A percentile compares a stretch with the other conserved stretches of the same genome.
Evolutionary conservation across 1,140 invertebrate species (phyloP).

Genomic region (Aricia agestis): DNA sequence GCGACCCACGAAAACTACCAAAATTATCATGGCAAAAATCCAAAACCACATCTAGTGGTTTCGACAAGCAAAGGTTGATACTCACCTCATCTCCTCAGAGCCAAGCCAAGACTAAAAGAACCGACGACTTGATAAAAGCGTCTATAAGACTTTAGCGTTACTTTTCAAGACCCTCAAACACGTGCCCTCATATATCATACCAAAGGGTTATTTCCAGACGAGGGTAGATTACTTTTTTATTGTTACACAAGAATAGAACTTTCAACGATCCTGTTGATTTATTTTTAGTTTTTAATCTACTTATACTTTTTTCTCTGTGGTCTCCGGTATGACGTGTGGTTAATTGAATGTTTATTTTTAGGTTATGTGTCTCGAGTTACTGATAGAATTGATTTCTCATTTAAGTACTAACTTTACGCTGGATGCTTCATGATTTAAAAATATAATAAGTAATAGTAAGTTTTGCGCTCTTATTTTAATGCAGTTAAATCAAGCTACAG

Average conservation of each 20-base stretch:
- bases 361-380: not conserved
- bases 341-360: constrained; percentile 26
- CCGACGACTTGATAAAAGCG: not conserved
- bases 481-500: no score
- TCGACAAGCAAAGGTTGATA: no score
- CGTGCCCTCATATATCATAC: constrained; percentile 58
- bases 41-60: no score
- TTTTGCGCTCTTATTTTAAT: not conserved
- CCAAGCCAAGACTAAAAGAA: not conserved
- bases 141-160: constrained; percentile 40
- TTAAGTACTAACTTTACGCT: not conserved
- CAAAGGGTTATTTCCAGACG: constrained; percentile 49
- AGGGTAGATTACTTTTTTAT: constrained; percentile 59
- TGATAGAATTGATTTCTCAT: not conserved
- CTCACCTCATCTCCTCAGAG: no score
- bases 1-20: no score
- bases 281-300: constrained; percentile 45
- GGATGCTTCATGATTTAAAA: not conserved
- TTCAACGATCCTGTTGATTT: constrained; percentile 53
- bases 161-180: constrained; percentile 49
- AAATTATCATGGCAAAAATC: no score
- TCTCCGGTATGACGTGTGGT: constrained; percentile 30
- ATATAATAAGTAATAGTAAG: not conserved
- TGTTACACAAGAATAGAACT: constrained; percentile 51
- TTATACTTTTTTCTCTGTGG: constrained; percentile 21